Base-by-base conservation (phyloP, 2,797 vertebrate genomes). In the Silurus aristotelis region DNA sequence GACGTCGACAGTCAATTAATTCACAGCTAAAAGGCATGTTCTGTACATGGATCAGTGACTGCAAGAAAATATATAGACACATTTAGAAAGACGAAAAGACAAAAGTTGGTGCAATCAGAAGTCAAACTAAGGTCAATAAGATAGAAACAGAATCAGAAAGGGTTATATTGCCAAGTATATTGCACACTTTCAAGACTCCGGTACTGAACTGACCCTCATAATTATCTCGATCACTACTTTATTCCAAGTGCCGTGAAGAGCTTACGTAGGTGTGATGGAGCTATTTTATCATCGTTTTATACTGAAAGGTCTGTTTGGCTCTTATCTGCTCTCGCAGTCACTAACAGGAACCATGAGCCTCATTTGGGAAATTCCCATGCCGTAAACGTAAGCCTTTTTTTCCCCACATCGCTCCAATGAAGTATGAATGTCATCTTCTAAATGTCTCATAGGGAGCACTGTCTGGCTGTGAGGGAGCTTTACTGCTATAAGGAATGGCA, bases 401-500 rank as follows among this genome's bases (percentile, higher is more conserved):
- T 67, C 25, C 12, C 20, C 15, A 64, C 43, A 48, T 48, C n/a
- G 6, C 22, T 19, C 22, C 43, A 10, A 19, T 27, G 46, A 81
- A 14, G 17, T 81, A 27, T 84, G 27, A 43, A 81, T 76, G 64
- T 60, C 82, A 78, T 20, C 55, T 46, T 10, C 60, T 43, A 48
- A 25, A 25, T 85, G 56, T 22, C 2, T 85, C 93, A 84, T 91
- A 99, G 98, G 92, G 98, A 99, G 87, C 97, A 98, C 92, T 99
- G 98, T 90, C 92, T 97, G 92, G 96, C 97, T 66, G 97, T 99
- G 86, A 98, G 96, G 93, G 97, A 98, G 91, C 93, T 99, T 80
- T 99, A 98, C 95, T 99, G 98, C 92, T 96, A 97, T 89, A 97
- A 96, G 89, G 97, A 98, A 91, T 98, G 96, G 97, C 91, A 94